phyloP scores from a whole-genome alignment of 2,888 invertebrate genomes.

The Vannuccia rotundouncinata region DNA sequence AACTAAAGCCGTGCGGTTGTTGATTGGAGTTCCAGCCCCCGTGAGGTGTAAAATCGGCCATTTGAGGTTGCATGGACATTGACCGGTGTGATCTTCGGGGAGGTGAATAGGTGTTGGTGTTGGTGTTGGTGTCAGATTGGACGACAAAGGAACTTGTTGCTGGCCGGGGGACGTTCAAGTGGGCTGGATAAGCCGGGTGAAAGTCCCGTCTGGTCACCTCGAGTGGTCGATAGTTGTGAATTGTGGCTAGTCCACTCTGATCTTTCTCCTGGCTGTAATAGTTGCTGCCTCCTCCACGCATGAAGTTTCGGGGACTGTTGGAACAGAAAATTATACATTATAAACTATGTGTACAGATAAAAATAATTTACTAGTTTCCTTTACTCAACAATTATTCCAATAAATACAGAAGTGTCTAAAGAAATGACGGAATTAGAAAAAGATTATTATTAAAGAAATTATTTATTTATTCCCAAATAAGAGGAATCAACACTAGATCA shows the following conservation, averaged over 20 bases:
- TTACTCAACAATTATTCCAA: no score
- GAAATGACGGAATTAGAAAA: no score
- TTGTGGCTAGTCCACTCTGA: not conserved
- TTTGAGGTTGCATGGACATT: not conserved
- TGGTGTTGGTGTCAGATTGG: not conserved
- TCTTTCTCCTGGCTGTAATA: not conserved
- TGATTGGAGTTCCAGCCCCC: no score
- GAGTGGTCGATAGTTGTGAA: constrained; percentile 4
- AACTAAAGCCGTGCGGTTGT: no score
- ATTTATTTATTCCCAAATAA: no score
- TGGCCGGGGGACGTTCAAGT: not conserved
- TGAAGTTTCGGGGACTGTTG: not conserved
- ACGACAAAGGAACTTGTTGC: not conserved
- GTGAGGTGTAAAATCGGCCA: no score
- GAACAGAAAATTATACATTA: not conserved
- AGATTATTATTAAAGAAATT: no score
- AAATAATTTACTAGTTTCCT: no score
- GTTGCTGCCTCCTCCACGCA: not conserved
- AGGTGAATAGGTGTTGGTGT: not conserved
- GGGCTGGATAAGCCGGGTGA: constrained; percentile 1
- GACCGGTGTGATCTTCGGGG: not conserved
- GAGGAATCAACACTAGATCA: no score
- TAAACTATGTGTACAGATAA: no score
- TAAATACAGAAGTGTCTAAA: no score
- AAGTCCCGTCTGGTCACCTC: not conserved